Evolutionary conservation across 2,797 vertebrate species (phyloP), one percentile per base, ranked within the genome.

Genomic region (Alcedo quadribrachys): DNA sequence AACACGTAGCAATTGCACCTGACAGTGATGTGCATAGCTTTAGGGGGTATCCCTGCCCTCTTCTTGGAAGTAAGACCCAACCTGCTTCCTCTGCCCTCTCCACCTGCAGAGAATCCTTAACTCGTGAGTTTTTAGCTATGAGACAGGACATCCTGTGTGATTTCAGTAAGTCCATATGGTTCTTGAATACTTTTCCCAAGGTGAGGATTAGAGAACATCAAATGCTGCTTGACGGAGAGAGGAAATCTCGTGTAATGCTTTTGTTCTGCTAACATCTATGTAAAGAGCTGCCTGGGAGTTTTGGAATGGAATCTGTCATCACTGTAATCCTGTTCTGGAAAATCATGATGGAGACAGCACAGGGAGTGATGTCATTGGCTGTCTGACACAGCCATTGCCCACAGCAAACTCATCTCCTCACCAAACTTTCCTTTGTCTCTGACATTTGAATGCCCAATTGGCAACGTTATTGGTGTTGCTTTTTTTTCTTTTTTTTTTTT

Each of bases 201-300:
- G 95, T 97, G 85, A 91, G 90, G 92, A 94, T 97, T 95, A 96
- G 60, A 63, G 87, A 96, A 82, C 93, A 94, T 96, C 88, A 96
- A 96, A 93, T 94, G 83, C 84, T 62, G 58, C 94, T 90, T 21
- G 70, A 84, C 1, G 4, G 73, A 82, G 81, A 89, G 71, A 96
- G 94, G 94, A 96, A 97, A 97, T 96, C 90, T 94, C 53, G 3
- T 95, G 93, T 96, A 96, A 97, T 94, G 94, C 94, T 96, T 96
- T 97, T 96, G 94, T 96, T 97, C 96, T 96, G 92, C 94, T 90
- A 94, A 89, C 89, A 81, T 95, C 92, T 87, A 87, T 92, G 94
- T 89, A 91, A 96, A 96, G 94, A 96, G 94, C 92, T 97, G 93
- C 87, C 90, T 96, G 96, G 95, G 96, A 97, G 91, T 96, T 96